Conservation (phyloP, 2,797 vertebrate species). For the Oceanodroma leucorhoa region DNA sequence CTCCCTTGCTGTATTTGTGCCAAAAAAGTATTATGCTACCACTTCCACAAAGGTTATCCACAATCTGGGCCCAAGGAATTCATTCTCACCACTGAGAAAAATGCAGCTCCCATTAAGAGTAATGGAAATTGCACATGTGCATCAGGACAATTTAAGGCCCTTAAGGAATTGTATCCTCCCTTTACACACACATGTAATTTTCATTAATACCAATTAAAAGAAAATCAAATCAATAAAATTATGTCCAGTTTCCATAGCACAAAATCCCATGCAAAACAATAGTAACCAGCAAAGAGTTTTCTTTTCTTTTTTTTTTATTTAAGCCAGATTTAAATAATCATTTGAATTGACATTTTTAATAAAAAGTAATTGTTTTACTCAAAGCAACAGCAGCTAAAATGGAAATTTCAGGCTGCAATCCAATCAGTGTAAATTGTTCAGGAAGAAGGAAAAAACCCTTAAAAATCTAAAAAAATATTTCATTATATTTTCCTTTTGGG, state of each 20-base stretch:
- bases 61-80: background rate
- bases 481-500: constrained; percentile 24
- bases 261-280: constrained; percentile 36
- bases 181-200: constrained; percentile 54
- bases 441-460: constrained; percentile 22
- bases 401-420: constrained; percentile 52
- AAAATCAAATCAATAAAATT: constrained; percentile 51
- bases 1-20: background rate
- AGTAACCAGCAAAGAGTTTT: background rate
- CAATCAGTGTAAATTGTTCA: constrained; percentile 52
- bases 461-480: background rate
- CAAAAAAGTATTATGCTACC: background rate
- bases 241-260: constrained; percentile 33
- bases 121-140: constrained; percentile 50
- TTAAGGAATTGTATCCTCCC: constrained; percentile 29
- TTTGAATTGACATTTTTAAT: constrained; percentile 65
- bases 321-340: constrained; percentile 50
- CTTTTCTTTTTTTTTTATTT: background rate
- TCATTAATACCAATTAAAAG: constrained; percentile 61
- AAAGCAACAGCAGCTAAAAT: constrained; percentile 55
- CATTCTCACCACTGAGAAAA: constrained; percentile 30
- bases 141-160: constrained; percentile 46
- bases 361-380: constrained; percentile 68
- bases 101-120: constrained; percentile 6
- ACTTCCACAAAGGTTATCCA: background rate